These are phyloP conservation scores for Bos indicus DNA, from an alignment of 2,113 vertebrate species.

Conservation along the genomic window DNA sequence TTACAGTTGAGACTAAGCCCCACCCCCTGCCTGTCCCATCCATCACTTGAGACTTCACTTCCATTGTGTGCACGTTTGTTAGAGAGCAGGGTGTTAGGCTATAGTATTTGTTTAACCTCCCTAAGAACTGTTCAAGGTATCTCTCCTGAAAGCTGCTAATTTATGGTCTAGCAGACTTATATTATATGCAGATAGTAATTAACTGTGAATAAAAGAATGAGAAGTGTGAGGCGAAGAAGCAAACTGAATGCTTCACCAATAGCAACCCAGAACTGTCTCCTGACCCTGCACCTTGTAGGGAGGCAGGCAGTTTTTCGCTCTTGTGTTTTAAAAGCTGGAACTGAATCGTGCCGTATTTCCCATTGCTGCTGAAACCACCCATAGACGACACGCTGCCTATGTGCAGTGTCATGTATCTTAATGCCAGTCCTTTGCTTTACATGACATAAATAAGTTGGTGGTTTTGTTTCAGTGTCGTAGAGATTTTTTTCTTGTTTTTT, in stretches of 20 bases:
- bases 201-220: constrained; percentile 13
- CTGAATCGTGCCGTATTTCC: neutral
- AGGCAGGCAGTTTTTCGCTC: neutral
- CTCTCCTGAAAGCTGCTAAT: constrained; percentile 57
- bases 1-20: neutral
- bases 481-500: neutral
- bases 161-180: constrained; percentile 21
- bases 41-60: neutral
- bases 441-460: neutral
- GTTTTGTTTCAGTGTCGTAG: constrained; percentile 21
- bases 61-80: neutral
- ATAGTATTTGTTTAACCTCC: constrained; percentile 50
- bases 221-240: neutral
- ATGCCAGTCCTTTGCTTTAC: neutral
- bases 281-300: neutral
- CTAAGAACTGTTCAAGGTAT: constrained; percentile 36
- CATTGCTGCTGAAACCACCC: constrained; percentile 19
- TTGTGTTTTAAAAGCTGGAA: neutral
- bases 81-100: neutral
- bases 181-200: constrained; percentile 42
- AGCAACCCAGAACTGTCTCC: neutral
- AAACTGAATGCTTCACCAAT: neutral
- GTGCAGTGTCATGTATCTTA: neutral
- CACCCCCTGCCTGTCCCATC: neutral
- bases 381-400: neutral